A percentile compares a stretch with the other conserved stretches of the same genome.
phyloP scores from a whole-genome alignment of 2,888 invertebrate genomes.

The Drosophila pseudotakahashii region DNA sequence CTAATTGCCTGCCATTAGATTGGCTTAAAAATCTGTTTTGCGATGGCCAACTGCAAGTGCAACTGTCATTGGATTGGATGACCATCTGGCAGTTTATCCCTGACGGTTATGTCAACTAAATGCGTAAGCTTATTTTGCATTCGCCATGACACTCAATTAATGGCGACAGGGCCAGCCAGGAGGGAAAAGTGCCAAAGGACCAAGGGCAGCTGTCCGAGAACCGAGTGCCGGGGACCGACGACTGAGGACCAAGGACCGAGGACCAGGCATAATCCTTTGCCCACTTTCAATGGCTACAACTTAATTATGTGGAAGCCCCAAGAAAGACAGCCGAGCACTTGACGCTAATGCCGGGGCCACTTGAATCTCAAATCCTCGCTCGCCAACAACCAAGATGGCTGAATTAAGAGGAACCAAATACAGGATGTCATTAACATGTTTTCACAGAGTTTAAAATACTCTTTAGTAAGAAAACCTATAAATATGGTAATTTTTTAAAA shows the following conservation, averaged over 20 bases:
- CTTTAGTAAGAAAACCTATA: neutral
- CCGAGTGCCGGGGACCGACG: neutral
- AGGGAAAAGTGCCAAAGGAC: neutral
- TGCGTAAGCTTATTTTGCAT: conserved; percentile 60
- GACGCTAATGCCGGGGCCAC: conserved; percentile 41
- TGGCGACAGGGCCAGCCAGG: conserved; percentile 27
- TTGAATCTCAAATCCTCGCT: conserved; percentile 42
- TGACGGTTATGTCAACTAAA: conserved; percentile 40
- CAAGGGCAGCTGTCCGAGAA: neutral
- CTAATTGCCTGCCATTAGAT: conserved; percentile 60
- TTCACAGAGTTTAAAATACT: neutral
- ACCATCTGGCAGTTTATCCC: conserved; percentile 45
- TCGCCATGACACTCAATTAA: conserved; percentile 61
- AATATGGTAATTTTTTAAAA: too few species aligned
- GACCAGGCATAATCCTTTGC: conserved; percentile 39
- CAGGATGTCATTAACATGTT: neutral
- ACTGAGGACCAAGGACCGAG: too few species aligned
- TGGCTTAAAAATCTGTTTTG: conserved; percentile 65
- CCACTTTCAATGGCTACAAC: conserved; percentile 42
- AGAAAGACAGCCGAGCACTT: conserved; percentile 35
- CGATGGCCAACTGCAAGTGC: conserved; percentile 47
- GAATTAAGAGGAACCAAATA: conserved; percentile 6
- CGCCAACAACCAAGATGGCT: conserved; percentile 8
- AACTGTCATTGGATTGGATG: conserved; percentile 45
- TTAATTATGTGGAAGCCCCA: conserved; percentile 54